Percentiles rank a stretch among this genome's conserved stretches.
Evolutionary conservation across 35 echinoderm and acorn worm species (phyloP).

Genomic region (Ophioderma brevispina): DNA sequence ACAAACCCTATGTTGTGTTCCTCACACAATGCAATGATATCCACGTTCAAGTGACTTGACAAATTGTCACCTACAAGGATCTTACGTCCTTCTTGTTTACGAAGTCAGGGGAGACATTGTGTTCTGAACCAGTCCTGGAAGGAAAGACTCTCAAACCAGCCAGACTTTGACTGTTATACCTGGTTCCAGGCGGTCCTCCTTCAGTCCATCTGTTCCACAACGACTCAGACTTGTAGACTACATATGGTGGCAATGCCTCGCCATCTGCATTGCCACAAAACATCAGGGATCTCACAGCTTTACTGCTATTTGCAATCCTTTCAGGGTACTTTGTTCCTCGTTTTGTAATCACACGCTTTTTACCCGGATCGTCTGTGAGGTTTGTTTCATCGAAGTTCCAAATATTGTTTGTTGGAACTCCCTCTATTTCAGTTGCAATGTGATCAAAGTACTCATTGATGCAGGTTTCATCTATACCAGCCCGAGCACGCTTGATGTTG

Average conservation of each 20-base stretch:
- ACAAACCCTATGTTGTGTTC: background rate
- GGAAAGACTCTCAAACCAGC: background rate
- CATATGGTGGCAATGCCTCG: background rate
- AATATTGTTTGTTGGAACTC: background rate
- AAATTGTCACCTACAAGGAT: background rate
- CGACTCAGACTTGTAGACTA: background rate
- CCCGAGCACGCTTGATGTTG: background rate
- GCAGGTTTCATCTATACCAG: no score
- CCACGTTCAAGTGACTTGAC: background rate
- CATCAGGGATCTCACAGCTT: background rate
- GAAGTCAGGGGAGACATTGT: background rate
- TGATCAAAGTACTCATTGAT: no score
- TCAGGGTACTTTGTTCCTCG: background rate
- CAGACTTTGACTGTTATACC: background rate
- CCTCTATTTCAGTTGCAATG: no score
- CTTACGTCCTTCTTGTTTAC: background rate
- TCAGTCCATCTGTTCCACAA: background rate
- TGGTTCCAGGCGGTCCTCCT: background rate
- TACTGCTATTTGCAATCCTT: background rate
- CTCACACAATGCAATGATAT: background rate
- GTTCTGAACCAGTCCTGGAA: background rate
- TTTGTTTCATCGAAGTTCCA: background rate
- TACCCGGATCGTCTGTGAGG: background rate
- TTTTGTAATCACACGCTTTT: background rate
- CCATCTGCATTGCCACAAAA: background rate